These are phyloP conservation scores for Gnathochromis pfefferi DNA, from an alignment of 2,113 vertebrate species.

Conservation along the genomic window DNA sequence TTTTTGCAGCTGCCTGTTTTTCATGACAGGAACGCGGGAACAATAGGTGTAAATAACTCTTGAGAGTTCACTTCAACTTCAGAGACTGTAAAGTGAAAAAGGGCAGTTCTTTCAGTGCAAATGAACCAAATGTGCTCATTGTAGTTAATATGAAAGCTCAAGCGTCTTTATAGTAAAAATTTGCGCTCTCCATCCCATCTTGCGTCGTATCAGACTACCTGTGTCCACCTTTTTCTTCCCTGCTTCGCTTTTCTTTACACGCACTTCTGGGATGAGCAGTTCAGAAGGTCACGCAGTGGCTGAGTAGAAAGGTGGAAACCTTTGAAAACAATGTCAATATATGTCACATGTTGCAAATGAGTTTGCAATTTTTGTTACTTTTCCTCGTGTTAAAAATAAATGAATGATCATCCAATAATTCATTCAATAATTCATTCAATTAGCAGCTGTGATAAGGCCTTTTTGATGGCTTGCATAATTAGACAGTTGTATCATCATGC, in stretches of 20 bases:
- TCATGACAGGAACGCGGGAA: rapidly evolving
- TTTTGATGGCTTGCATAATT: neutral
- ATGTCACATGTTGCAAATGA: neutral
- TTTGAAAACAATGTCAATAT: neutral
- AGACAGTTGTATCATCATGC: neutral
- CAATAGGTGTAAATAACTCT: neutral
- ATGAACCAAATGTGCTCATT: neutral
- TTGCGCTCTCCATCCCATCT: neutral
- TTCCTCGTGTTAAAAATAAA: neutral
- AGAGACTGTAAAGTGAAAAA: neutral
- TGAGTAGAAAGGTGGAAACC: neutral
- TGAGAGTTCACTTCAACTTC: neutral
- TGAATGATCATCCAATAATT: neutral
- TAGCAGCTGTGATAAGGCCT: neutral
- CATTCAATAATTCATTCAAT: neutral
- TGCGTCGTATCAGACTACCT: neutral
- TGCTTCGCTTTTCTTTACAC: neutral
- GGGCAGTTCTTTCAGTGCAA: neutral
- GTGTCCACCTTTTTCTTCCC: neutral
- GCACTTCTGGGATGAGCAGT: neutral
- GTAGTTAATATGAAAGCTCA: neutral
- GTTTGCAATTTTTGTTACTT: neutral
- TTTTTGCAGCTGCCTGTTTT: neutral
- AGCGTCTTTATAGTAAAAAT: neutral
- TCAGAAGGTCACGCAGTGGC: neutral